These are phyloP conservation scores for Poecilia picta DNA, from an alignment of 2,797 vertebrate genomes.

Conservation along the genomic window DNA sequence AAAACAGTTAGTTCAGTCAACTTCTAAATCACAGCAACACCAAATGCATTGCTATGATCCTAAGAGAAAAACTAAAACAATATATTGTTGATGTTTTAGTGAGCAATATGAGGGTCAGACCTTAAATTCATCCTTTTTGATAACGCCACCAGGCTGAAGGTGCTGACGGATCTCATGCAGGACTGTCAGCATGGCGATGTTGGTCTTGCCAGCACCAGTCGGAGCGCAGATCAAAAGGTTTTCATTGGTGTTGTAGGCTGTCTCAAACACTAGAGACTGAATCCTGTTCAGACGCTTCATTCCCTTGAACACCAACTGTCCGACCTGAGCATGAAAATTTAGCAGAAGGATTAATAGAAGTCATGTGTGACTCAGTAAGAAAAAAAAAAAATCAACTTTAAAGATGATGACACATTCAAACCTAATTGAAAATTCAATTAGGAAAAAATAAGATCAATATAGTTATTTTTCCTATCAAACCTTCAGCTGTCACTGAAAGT, in stretches of 20 bases:
- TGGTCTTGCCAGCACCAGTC: slow-evolving; percentile 97
- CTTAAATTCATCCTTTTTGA: slow-evolving; percentile 98
- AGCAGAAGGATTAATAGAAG: not conserved
- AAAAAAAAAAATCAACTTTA: not conserved
- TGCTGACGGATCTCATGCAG: slow-evolving; percentile 96
- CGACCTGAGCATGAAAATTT: slow-evolving; percentile 80
- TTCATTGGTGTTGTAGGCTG: slow-evolving; percentile 98
- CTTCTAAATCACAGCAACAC: not conserved
- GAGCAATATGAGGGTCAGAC: slow-evolving; percentile 58
- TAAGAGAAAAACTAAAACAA: not conserved
- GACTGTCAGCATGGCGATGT: slow-evolving; percentile 96
- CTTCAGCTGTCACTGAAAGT: not conserved
- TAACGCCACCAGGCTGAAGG: slow-evolving; percentile 89
- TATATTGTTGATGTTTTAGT: not conserved
- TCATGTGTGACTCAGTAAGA: not conserved
- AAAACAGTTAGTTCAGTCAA: not conserved
- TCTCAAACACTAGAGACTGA: slow-evolving; percentile 97
- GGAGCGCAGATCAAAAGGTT: slow-evolving; percentile 97
- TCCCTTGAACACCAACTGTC: slow-evolving; percentile 95
- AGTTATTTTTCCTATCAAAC: not conserved
- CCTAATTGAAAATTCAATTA: too few species aligned
- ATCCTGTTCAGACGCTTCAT: slow-evolving; percentile 94
- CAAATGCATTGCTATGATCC: not conserved
- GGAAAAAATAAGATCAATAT: not conserved
- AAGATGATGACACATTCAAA: too few species aligned